A percentile compares a stretch with the other conserved stretches of the same genome.
phyloP scores from a whole-genome alignment of 2,888 invertebrate species.

The Corbicula japonica region DNA sequence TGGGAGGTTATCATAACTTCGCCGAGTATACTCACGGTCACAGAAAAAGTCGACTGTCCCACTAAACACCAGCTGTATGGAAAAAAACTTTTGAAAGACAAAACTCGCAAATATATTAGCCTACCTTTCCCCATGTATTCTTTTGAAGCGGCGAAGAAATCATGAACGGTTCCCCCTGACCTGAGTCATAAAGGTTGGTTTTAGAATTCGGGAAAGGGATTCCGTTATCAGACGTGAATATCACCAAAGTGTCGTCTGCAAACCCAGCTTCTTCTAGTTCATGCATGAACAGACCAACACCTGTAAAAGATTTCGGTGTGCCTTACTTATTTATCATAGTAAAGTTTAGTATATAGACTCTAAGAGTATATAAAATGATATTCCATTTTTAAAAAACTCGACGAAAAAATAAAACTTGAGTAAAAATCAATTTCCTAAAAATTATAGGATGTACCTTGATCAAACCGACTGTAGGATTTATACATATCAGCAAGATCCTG shows the following conservation, averaged over 20 bases:
- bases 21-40: no score
- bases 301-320: conserved; percentile 88
- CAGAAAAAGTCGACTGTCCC: no score
- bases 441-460: conserved; percentile 94
- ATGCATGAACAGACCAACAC: conserved; percentile 92
- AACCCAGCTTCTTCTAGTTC: conserved; percentile 91
- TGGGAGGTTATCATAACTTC: no score
- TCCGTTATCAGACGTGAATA: conserved; percentile 96
- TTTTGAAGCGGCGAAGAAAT: conserved; percentile 91
- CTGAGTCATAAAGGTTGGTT: conserved; percentile 95
- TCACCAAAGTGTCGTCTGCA: conserved; percentile 92
- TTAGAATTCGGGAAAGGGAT: conserved; percentile 95
- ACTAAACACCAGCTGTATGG: no score
- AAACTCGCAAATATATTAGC: neutral
- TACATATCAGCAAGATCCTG: conserved; percentile 95
- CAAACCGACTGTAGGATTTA: conserved; percentile 94
- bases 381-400: no score
- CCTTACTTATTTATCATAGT: no score
- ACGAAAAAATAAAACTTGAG: no score
- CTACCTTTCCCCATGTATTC: conserved; percentile 89
- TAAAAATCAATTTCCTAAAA: no score
- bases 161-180: conserved; percentile 93
- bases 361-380: no score
- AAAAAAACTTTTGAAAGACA: no score
- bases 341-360: no score